Percentiles rank a stretch among this genome's conserved stretches.
These are phyloP conservation scores for Plutomurus gul DNA, from an alignment of 1,140 invertebrate species.

Conservation along the genomic window DNA sequence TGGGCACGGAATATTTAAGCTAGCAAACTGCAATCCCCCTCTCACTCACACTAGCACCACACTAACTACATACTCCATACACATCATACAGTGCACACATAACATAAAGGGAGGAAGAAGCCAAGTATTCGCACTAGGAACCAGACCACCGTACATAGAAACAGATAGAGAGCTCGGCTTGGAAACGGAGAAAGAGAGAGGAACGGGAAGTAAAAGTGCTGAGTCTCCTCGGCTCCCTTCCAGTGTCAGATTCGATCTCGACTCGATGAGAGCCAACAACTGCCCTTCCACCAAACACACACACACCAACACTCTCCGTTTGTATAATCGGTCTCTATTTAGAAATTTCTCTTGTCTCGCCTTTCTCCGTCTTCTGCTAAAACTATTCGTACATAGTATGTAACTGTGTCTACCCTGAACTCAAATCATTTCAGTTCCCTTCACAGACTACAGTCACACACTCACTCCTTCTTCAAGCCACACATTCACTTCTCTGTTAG, in stretches of 20 bases:
- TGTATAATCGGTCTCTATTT: conserved; percentile 23
- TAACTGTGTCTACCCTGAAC: neutral
- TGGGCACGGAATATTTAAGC: no score
- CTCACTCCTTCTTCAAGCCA: neutral
- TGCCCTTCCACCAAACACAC: neutral
- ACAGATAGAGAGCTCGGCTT: neutral
- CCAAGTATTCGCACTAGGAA: no score
- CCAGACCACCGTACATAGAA: neutral
- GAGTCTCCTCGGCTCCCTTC: conserved; percentile 18
- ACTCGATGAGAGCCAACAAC: conserved; percentile 12
- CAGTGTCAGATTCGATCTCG: conserved; percentile 25
- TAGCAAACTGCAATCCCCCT: no score
- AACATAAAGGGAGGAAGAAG: neutral
- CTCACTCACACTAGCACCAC: no score
- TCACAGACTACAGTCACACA: neutral
- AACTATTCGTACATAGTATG: neutral
- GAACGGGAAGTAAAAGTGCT: conserved; percentile 8
- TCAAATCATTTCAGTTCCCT: neutral
- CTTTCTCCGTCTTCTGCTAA: neutral
- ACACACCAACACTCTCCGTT: no score
- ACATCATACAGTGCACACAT: no score
- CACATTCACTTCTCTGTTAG: neutral
- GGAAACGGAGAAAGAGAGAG: neutral
- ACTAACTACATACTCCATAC: no score
- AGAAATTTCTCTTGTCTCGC: conserved; percentile 16